Percentiles rank a stretch among this genome's conserved stretches.
phyloP scores from a whole-genome alignment of 1,140 invertebrate genomes.

The Zaprionus ornatus region DNA sequence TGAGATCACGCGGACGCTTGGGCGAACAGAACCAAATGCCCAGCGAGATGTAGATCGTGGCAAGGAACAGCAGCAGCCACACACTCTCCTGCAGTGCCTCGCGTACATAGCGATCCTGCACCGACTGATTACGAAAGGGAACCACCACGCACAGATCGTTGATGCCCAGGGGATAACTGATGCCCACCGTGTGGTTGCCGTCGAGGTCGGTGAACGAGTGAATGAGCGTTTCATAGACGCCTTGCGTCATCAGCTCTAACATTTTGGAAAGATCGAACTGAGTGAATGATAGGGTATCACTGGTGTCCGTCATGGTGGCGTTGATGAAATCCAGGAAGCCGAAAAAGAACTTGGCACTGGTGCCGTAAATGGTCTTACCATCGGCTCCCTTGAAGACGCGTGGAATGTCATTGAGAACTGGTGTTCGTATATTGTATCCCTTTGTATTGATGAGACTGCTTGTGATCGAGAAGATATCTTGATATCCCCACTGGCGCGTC shows the following conservation, averaged over 20 bases:
- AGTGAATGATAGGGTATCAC: conserved; percentile 15
- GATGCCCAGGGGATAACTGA: conserved; percentile 75
- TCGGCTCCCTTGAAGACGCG: conserved; percentile 58
- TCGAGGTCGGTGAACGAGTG: conserved; percentile 68
- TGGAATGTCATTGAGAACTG: conserved; percentile 64
- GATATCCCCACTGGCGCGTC: conserved; percentile 45
- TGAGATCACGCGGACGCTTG: conserved; percentile 49
- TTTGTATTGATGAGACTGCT: conserved; percentile 45
- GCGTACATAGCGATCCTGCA: conserved; percentile 55
- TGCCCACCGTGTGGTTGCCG: conserved; percentile 34
- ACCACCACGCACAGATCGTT: conserved; percentile 80
- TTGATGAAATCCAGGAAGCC: conserved; percentile 66
- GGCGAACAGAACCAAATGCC: conserved; percentile 70
- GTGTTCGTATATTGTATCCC: conserved; percentile 58
- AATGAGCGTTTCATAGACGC: conserved; percentile 70
- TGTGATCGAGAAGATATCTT: conserved; percentile 48
- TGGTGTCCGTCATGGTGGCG: conserved; percentile 59
- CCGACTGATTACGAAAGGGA: conserved; percentile 60
- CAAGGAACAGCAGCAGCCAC: conserved; percentile 55
- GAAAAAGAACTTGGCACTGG: conserved; percentile 64
- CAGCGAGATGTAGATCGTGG: conserved; percentile 51
- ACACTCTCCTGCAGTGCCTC: conserved; percentile 54
- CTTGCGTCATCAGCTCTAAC: conserved; percentile 49
- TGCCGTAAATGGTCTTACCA: conserved; percentile 48
- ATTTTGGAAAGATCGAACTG: conserved; percentile 46